phyloP scores from a whole-genome alignment of 1,140 invertebrate genomes.

The Zaprionus taronus region DNA sequence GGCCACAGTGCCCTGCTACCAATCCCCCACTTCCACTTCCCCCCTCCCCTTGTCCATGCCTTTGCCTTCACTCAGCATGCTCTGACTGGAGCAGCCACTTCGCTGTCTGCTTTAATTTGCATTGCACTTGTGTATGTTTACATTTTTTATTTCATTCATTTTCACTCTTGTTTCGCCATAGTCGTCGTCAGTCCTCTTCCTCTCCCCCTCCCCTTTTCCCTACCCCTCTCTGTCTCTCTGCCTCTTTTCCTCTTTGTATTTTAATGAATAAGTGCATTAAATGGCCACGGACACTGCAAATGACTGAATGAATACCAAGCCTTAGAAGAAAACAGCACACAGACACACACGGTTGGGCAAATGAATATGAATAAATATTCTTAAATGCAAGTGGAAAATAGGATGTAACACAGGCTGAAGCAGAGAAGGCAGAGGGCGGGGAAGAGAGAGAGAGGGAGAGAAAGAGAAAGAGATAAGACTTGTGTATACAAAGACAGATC shows the following conservation, averaged over 20 bases:
- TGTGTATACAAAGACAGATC: not conserved
- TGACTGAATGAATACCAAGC: constrained; percentile 70
- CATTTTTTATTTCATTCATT: constrained; percentile 82
- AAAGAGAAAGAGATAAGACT: not conserved
- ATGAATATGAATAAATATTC: constrained; percentile 55
- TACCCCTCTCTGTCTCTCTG: constrained; percentile 16
- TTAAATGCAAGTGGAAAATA: constrained; percentile 26
- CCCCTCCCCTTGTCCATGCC: not conserved
- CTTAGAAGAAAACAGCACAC: constrained; percentile 47
- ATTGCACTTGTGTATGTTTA: constrained; percentile 82
- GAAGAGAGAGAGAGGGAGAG: not conserved
- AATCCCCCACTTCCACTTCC: not conserved
- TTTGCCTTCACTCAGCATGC: not conserved
- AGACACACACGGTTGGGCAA: not conserved
- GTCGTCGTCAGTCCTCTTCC: constrained; percentile 8
- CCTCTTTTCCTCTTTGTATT: constrained; percentile 51
- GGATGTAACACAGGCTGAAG: constrained; percentile 2
- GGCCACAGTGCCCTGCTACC: constrained; percentile 20
- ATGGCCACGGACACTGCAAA: constrained; percentile 67
- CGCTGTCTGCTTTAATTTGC: constrained; percentile 82
- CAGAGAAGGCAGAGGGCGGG: not conserved
- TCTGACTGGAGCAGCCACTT: constrained; percentile 65
- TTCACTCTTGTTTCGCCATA: constrained; percentile 72
- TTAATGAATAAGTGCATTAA: constrained; percentile 83
- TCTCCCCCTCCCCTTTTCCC: too few species aligned